Evolutionary conservation across 2,888 invertebrate species (phyloP).

Genomic region (Netelia fuscicornis): DNA sequence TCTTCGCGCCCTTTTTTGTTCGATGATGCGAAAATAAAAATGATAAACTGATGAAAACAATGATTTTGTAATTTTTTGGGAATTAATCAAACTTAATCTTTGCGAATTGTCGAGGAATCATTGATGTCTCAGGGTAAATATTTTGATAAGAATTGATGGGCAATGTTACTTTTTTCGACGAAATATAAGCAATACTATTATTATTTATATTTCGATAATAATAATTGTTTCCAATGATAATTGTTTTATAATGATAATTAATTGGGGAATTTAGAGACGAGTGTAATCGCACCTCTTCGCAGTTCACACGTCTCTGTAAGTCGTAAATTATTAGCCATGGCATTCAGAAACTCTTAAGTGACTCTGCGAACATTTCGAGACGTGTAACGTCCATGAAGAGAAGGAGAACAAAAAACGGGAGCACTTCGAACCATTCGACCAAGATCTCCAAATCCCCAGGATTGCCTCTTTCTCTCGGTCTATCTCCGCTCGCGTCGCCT

Average conservation of each 20-base stretch:
- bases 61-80: background rate
- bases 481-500: conserved; percentile 23
- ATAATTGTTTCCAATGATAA: no score
- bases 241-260: no score
- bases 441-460: conserved; percentile 11
- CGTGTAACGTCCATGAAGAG: background rate
- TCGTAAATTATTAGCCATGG: background rate
- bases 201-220: no score
- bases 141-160: no score
- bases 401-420: background rate
- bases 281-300: background rate
- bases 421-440: background rate
- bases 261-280: no score
- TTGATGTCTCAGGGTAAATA: no score
- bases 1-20: background rate
- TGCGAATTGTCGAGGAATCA: background rate
- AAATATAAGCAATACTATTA: no score
- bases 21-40: background rate
- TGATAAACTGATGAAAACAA: background rate
- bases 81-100: background rate
- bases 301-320: background rate
- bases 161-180: no score
- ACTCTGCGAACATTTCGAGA: background rate
- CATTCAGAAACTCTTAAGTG: background rate
- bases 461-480: conserved; percentile 2